A percentile compares a stretch with the other conserved stretches of the same genome.
These are phyloP conservation scores for Hyles lineata DNA, from an alignment of 2,888 invertebrate genomes.

Conservation along the genomic window DNA sequence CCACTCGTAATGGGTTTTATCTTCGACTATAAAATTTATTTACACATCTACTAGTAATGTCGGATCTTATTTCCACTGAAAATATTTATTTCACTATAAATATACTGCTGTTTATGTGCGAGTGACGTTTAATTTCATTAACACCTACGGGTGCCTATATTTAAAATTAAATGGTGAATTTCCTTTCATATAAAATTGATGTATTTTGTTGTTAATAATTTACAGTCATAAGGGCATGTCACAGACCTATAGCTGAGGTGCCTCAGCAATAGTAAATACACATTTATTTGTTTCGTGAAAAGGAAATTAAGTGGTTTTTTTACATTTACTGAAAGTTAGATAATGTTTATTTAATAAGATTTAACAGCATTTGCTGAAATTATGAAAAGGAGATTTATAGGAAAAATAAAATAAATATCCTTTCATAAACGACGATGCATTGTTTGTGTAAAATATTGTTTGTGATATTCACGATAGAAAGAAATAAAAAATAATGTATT, in stretches of 20 bases:
- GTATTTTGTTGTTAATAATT: neutral
- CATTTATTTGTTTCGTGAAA: neutral
- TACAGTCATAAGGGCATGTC: neutral
- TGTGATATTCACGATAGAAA: no score
- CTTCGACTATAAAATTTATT: constrained; percentile 80
- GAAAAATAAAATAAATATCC: no score
- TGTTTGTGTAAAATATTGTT: no score
- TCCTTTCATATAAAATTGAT: neutral
- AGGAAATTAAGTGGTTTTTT: no score
- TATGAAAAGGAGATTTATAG: no score
- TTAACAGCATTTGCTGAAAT: no score
- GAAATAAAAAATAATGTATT: no score
- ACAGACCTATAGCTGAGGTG: neutral
- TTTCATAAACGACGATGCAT: no score
- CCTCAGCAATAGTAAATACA: neutral
- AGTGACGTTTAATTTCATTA: constrained; percentile 11
- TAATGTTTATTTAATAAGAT: no score
- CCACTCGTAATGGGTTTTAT: constrained; percentile 78
- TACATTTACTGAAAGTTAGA: no score
- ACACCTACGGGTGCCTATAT: neutral
- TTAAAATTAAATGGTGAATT: neutral
- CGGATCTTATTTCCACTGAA: constrained; percentile 58
- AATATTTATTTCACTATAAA: constrained; percentile 43
- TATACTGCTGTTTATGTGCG: constrained; percentile 17
- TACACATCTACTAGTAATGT: constrained; percentile 71